phyloP scores from a whole-genome alignment of 2,797 vertebrate genomes.

The Eulemur rubriventer region DNA sequence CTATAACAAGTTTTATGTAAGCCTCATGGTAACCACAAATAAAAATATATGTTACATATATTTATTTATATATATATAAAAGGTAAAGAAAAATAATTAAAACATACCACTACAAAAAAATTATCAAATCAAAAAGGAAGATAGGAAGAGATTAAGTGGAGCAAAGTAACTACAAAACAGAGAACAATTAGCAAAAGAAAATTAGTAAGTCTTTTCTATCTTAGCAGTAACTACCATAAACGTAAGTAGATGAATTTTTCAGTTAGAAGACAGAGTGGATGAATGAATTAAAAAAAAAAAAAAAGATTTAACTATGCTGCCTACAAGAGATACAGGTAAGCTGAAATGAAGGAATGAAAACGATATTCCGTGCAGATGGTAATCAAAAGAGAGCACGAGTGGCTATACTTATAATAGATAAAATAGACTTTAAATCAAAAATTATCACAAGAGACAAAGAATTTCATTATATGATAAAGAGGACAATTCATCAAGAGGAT shows the following conservation, averaged over 20 bases:
- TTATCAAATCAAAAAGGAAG: neutral
- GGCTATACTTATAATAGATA: neutral
- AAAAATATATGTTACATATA: neutral
- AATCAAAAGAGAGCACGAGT: too few species aligned
- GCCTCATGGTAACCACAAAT: neutral
- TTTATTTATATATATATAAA: neutral
- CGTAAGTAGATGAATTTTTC: neutral
- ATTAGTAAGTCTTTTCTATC: neutral
- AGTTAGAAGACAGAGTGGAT: too few species aligned
- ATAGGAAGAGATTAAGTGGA: neutral
- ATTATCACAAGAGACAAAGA: neutral
- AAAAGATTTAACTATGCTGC: too few species aligned
- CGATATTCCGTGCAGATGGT: too few species aligned
- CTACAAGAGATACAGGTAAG: too few species aligned
- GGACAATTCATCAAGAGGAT: neutral
- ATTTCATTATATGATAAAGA: neutral
- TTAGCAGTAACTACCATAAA: neutral
- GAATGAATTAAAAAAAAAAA: too few species aligned
- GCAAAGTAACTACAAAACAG: neutral
- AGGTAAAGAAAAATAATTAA: neutral
- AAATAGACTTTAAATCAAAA: neutral
- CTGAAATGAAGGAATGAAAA: too few species aligned
- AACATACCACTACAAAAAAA: neutral
- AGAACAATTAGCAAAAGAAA: neutral
- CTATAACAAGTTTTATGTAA: neutral